These are phyloP conservation scores for Probosciger aterrimus DNA, from an alignment of 2,113 vertebrate genomes.

Conservation along the genomic window DNA sequence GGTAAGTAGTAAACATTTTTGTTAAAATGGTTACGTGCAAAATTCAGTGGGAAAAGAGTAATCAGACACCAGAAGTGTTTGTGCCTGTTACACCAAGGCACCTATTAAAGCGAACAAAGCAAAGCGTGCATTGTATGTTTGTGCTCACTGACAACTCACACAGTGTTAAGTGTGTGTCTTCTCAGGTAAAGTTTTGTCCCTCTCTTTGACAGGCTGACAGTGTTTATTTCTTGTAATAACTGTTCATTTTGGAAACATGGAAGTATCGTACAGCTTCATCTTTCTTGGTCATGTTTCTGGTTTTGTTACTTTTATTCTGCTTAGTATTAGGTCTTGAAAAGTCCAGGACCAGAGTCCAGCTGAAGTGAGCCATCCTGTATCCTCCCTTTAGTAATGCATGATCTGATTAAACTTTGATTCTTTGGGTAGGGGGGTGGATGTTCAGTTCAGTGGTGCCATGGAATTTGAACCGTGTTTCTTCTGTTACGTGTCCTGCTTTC, in stretches of 20 bases:
- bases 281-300: neutral
- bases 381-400: constrained; percentile 7
- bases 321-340: neutral
- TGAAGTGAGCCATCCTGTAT: neutral
- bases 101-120: neutral
- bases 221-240: neutral
- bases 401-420: constrained; percentile 50
- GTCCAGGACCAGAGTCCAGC: neutral
- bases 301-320: neutral
- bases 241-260: neutral
- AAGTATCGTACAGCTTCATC: neutral
- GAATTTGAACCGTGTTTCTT: neutral
- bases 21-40: neutral
- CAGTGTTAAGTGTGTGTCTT: neutral
- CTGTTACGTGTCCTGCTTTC: neutral
- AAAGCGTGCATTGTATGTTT: neutral
- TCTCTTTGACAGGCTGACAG: neutral
- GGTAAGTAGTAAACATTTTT: neutral
- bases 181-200: neutral
- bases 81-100: neutral
- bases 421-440: neutral
- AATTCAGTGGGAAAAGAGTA: neutral
- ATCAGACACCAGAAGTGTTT: neutral
- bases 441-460: neutral
- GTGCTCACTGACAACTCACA: neutral